These are phyloP conservation scores for Drosophila sordidula DNA, from an alignment of 2,888 invertebrate species.

Conservation along the genomic window DNA sequence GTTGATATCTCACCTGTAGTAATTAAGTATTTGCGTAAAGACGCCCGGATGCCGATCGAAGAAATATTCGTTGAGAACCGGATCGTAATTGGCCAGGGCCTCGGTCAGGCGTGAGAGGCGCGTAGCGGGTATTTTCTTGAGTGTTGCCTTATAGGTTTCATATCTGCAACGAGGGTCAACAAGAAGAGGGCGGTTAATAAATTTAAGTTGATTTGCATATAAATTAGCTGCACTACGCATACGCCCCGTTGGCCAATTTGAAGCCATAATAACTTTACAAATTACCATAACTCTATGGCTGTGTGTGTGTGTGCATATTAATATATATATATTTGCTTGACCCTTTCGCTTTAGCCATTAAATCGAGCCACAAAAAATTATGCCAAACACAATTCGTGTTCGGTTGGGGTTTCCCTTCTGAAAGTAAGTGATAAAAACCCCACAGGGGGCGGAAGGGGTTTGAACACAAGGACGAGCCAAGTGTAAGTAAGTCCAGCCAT, in stretches of 20 bases:
- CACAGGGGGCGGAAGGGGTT: background rate
- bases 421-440: slow-evolving; percentile 62
- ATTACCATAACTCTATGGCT: slow-evolving; percentile 62
- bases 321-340: slow-evolving; percentile 44
- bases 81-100: slow-evolving; percentile 95
- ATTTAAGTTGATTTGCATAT: slow-evolving; percentile 60
- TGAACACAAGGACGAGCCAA: slow-evolving; percentile 38
- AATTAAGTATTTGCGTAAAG: slow-evolving; percentile 94
- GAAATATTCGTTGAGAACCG: slow-evolving; percentile 94
- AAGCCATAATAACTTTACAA: slow-evolving; percentile 66
- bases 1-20: slow-evolving; percentile 88
- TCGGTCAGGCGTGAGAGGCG: slow-evolving; percentile 93
- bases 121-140: slow-evolving; percentile 96
- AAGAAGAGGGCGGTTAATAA: slow-evolving; percentile 31
- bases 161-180: slow-evolving; percentile 84
- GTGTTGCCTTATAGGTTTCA: slow-evolving; percentile 92
- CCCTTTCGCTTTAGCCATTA: slow-evolving; percentile 58
- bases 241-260: slow-evolving; percentile 44
- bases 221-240: slow-evolving; percentile 54
- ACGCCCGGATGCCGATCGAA: slow-evolving; percentile 96
- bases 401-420: slow-evolving; percentile 30
- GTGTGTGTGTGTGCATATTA: too few species aligned
- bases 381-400: slow-evolving; percentile 34
- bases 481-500: slow-evolving; percentile 72
- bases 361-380: slow-evolving; percentile 49